Base-by-base conservation (phyloP, 1,140 invertebrate genomes). In the Drosophila cardini region DNA sequence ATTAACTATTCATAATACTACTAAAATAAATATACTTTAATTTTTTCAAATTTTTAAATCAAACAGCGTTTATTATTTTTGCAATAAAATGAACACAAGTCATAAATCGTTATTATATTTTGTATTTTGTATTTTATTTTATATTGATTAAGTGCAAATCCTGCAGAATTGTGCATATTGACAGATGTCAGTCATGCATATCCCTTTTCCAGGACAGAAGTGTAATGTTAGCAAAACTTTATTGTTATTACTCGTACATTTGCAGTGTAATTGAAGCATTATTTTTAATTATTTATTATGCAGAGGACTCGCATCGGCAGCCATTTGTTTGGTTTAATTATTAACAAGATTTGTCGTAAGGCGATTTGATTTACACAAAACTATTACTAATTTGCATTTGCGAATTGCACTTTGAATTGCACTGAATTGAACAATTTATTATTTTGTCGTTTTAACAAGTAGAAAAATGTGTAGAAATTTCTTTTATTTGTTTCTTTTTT, bases 381-480 rank as follows among this genome's bases (percentile, higher is more conserved):
- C 73, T 64, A 72, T 80, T 53, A 38, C 60, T 52, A 32, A 57
- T 60, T 38, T 55, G 34, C 34, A 55, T 58, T 58, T 21, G 38
- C 21, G 60, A 73, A 73, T 73, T 69, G 71, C 71, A 73, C 71
- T 73, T 72, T 38, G 18, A 72, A 72, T 72, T 72, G 55, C 71
- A 68, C 64, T 73, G 64, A 69, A 69, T 68, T 60, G 46, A 72
- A 67, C 53, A 67, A 67, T 9, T 46, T 68, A n/a, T 73, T 15
- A n/a, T 63, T 62, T 70, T 43, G n/a, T 55, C 21, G 21, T 26
- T 3, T 26, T 26, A 26, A 43, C 53, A 60, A 48, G 80, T 84
- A 83, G 76, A 84, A 84, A 84, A 84, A 78, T 10, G 52, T 50
- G 74, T 85, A 85, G 70, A 84, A 85, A 84, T 80, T 55, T 18